Evolutionary conservation across 2,113 vertebrate genomes (phyloP).

Genomic region (Trogon melanurus): DNA sequence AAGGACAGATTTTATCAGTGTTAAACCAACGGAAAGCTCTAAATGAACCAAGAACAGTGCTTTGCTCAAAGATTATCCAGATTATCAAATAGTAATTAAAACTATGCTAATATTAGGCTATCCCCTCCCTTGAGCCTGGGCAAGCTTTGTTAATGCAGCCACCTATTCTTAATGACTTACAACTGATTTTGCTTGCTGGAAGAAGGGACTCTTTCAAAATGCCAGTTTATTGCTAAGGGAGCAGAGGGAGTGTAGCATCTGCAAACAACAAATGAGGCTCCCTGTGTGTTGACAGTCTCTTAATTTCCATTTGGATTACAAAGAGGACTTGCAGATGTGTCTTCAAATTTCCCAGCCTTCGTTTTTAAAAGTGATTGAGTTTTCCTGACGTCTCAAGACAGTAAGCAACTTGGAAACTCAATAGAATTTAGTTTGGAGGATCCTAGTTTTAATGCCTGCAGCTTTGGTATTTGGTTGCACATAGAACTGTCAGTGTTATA

Average conservation of each 20-base stretch:
- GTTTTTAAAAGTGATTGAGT: background rate
- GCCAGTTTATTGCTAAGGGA: conserved; percentile 35
- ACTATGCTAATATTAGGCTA: background rate
- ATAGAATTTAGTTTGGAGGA: background rate
- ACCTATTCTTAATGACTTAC: background rate
- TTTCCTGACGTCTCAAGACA: background rate
- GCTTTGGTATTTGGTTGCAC: background rate
- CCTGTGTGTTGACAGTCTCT: background rate
- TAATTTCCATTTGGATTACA: conserved; percentile 24
- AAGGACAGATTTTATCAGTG: background rate
- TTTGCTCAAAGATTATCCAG: conserved; percentile 16
- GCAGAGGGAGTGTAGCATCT: background rate
- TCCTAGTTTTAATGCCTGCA: background rate
- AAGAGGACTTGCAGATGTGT: conserved; percentile 1
- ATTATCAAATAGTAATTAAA: conserved; percentile 35
- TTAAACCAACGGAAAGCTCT: background rate
- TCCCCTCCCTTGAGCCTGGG: background rate
- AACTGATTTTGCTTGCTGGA: background rate
- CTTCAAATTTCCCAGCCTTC: background rate
- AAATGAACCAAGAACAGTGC: background rate
- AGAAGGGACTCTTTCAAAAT: conserved; percentile 8
- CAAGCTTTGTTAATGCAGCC: conserved; percentile 19
- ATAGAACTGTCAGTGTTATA: background rate
- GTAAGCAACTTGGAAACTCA: background rate
- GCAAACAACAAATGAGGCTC: conserved; percentile 12